Evolutionary conservation across 2,797 vertebrate genomes (phyloP), one percentile per base, ranked within the genome.

Genomic region (Bucorvus abyssinicus): DNA sequence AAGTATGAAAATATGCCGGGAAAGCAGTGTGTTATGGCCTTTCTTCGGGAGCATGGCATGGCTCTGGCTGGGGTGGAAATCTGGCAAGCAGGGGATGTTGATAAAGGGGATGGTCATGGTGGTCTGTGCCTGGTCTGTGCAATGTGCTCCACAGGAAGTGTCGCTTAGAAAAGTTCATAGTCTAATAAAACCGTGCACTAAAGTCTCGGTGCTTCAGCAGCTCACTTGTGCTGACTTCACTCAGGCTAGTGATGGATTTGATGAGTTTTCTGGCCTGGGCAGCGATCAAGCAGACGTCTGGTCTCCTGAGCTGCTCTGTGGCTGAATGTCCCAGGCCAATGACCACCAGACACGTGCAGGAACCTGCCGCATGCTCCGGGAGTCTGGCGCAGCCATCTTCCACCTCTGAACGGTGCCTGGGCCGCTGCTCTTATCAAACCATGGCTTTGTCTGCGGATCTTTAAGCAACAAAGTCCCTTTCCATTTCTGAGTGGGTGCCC

Each of bases 321-420:
- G 23, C 75, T 69, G 57, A 10, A 8, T 47, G 47, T 52, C 67
- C 42, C 24, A 3, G 84, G 59, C 42, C 44, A 67, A 34, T 61
- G 14, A 22, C 47, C 36, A 2, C 47, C 76, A 61, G 67, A 18
- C 50, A 2, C 1, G 29, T 21, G 27, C 42, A n/a, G 36, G 12
- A 9, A 24, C 9, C 38, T 21, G 74, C 74, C 38, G 13, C 12
- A 1, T 53, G 63, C 74, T 68, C 32, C 3, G 1, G 1, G 40
- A 10, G 32, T 13, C 91, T 20, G 57, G 15, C 1, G 0, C 21
- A 2, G 27, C 61, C 84, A 7, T 5, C 88, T 49, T 45, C 45
- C 45, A 17, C 40, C 44, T 44, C 15, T 12, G n/a, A 49, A 10
- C 2, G 9, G 5, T 40, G n/a, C 19, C 12, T 1, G 1, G 5